Evolutionary conservation across 2,113 vertebrate species (phyloP), one percentile per base, ranked within the genome.

Genomic region (Condylura cristata): DNA sequence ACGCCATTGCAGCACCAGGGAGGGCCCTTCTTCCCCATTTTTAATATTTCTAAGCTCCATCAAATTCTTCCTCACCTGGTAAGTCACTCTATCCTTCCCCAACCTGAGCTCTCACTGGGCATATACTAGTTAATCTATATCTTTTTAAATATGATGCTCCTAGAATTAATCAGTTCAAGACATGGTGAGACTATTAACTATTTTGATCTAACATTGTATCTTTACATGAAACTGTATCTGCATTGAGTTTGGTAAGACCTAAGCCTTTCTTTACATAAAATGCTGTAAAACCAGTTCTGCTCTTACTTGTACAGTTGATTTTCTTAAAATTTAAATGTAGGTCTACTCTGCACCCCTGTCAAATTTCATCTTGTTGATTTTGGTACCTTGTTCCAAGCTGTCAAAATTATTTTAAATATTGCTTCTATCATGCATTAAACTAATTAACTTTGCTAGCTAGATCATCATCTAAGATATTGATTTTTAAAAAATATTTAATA

Each of bases 351-450:
- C 85, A 89, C 89, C 65, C 28, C 34, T 65, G 39, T 93, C 84
- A 96, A 94, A 91, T 70, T 89, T 95, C n/a, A 81, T 84, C 66
- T 61, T 85, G 61, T 94, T 90, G 53, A 61, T 63, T 81, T 92
- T 61, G 93, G 56, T 37, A 87, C 39, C 89, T 81, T 30, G 66
- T 87, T 92, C 53, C 68, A 82, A 93, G 76, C 37, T 76, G 37
- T 87, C 48, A 70, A 8, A 53, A 63, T 82, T 28, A 95, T 41
- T 90, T 93, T 74, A 76, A 95, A 79, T 86, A 48, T 90, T 51
- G 3, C 18, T 80, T 86, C 48, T 96, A 26, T 86, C 39, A 75
- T 81, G 32, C 51, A 72, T 85, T 61, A 22, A 60, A 24, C 68
- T 72, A 56, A 58, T 95, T 93, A 51, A n/a, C 41, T 84, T 41